Evolutionary conservation across 2,888 invertebrate genomes (phyloP).

Genomic region (Xylophagus ater): DNA sequence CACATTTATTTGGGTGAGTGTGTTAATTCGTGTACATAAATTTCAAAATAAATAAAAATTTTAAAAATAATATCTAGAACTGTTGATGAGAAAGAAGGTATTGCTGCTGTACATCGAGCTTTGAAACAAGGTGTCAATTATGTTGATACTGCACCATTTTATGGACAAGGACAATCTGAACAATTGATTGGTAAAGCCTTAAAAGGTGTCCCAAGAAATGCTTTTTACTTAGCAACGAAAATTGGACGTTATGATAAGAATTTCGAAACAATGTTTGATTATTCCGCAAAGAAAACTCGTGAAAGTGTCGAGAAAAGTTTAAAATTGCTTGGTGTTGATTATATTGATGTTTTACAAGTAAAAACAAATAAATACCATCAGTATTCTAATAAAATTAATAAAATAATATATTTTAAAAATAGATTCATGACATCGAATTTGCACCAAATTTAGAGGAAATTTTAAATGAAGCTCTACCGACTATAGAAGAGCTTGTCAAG

Average conservation of each 20-base stretch:
- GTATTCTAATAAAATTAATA: too few species aligned
- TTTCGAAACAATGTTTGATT: conserved; percentile 65
- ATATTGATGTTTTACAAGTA: conserved; percentile 77
- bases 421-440: conserved; percentile 83
- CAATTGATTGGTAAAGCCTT: conserved; percentile 66
- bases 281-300: conserved; percentile 56
- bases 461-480: conserved; percentile 69
- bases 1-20: conserved; percentile 24
- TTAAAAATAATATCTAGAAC: conserved; percentile 36
- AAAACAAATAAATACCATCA: too few species aligned
- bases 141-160: conserved; percentile 80
- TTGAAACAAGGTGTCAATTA: conserved; percentile 70
- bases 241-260: conserved; percentile 65
- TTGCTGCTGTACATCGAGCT: conserved; percentile 52
- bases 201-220: conserved; percentile 56
- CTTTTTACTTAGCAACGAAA: conserved; percentile 77
- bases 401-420: too few species aligned
- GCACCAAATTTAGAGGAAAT: conserved; percentile 58
- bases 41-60: not conserved
- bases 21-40: not conserved
- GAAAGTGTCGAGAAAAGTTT: conserved; percentile 62
- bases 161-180: conserved; percentile 75
- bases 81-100: conserved; percentile 50
- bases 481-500: conserved; percentile 54
- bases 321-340: conserved; percentile 54